Percentiles rank a stretch among this genome's conserved stretches.
Evolutionary conservation across 2,113 vertebrate species (phyloP).

Genomic region (Chaetops frenatus): DNA sequence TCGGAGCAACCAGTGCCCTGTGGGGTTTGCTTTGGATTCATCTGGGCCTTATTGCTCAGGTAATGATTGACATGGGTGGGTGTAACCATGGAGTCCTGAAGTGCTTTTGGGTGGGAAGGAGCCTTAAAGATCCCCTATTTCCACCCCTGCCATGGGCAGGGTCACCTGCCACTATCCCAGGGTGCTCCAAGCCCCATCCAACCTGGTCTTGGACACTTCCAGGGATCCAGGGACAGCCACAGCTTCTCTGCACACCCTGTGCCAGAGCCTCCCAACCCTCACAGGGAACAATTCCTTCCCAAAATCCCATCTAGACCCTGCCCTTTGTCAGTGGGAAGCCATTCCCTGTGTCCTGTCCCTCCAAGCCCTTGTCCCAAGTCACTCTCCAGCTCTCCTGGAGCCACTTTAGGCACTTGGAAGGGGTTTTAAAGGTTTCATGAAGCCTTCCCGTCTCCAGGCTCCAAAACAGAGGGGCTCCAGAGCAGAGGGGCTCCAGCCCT

Average conservation of each 20-base stretch:
- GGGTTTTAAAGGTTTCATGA: not conserved
- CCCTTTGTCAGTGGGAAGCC: not conserved
- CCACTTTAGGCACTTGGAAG: not conserved
- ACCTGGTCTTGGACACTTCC: not conserved
- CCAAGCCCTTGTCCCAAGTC: not conserved
- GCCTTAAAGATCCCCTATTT: not conserved
- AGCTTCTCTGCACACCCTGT: not conserved
- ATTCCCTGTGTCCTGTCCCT: not conserved
- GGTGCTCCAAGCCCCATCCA: rapidly evolving
- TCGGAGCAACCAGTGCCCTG: constrained; percentile 90
- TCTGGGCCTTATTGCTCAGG: constrained; percentile 89
- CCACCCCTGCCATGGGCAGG: not conserved
- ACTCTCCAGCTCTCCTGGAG: not conserved
- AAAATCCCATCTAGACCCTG: rapidly evolving
- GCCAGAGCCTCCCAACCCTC: not conserved
- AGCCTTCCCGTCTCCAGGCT: not conserved
- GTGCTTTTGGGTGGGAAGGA: not conserved
- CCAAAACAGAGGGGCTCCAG: not conserved
- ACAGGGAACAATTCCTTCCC: rapidly evolving
- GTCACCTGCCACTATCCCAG: not conserved
- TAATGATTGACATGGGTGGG: constrained; percentile 27
- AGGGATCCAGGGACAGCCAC: not conserved
- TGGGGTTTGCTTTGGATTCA: constrained; percentile 83
- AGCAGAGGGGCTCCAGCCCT: not conserved
- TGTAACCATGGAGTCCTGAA: not conserved